phyloP scores from a whole-genome alignment of 2,888 invertebrate species.

The Apamea sordens region DNA sequence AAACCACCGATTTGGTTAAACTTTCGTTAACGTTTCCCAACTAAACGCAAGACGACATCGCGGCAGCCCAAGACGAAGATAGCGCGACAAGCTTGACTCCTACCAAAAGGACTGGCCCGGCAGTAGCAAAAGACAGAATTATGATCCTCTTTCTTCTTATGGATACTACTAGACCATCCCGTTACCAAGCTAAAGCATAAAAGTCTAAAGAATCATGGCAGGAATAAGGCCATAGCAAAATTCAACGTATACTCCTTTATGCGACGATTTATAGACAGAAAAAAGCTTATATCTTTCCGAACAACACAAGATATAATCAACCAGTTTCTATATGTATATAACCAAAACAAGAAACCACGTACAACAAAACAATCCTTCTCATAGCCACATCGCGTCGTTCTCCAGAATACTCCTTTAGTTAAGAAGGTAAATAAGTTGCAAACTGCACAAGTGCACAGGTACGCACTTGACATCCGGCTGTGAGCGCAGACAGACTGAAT shows the following conservation, averaged over 20 bases:
- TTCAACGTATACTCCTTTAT: neutral
- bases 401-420: conserved; percentile 47
- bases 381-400: neutral
- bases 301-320: neutral
- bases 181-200: neutral
- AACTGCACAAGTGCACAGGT: conserved; percentile 2
- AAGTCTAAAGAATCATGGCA: neutral
- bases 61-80: too few species aligned
- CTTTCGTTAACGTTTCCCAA: too few species aligned
- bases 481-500: conserved; percentile 18
- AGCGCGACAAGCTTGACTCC: too few species aligned
- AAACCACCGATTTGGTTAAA: too few species aligned
- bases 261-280: neutral
- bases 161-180: neutral
- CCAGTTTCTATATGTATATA: neutral
- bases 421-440: conserved; percentile 51
- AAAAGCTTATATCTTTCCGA: neutral
- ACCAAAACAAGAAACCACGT: neutral
- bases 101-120: too few species aligned
- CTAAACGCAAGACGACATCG: too few species aligned
- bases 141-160: too few species aligned
- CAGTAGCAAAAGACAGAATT: too few species aligned
- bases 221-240: neutral
- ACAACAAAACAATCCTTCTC: neutral
- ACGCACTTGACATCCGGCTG: conserved; percentile 50